A percentile compares a stretch with the other conserved stretches of the same genome.
These are phyloP conservation scores for Microctenopoma stevenorrisi DNA, from an alignment of 2,797 vertebrate genomes.

Conservation along the genomic window DNA sequence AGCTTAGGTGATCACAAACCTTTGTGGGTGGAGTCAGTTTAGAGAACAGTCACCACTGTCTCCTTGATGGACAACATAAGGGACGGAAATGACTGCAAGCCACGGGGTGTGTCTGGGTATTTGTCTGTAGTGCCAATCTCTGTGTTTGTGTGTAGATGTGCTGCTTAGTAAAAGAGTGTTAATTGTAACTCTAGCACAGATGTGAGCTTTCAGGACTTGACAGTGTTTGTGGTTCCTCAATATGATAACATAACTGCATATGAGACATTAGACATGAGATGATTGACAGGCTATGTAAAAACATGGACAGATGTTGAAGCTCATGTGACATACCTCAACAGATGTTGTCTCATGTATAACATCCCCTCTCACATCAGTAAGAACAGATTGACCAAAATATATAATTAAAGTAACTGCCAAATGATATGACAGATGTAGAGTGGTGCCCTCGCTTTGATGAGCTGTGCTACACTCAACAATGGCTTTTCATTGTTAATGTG, in stretches of 20 bases:
- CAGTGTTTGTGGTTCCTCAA: slow-evolving; percentile 57
- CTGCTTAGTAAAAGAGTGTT: slow-evolving; percentile 41
- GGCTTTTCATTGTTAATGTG: slow-evolving; percentile 49
- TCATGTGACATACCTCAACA: slow-evolving; percentile 81
- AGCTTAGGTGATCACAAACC: slow-evolving; percentile 80
- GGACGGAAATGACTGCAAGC: slow-evolving; percentile 82
- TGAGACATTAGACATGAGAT: slow-evolving; percentile 55
- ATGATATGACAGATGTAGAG: slow-evolving; percentile 83
- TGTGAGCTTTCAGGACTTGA: slow-evolving; percentile 64
- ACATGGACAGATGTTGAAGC: slow-evolving; percentile 82
- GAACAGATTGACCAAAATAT: slow-evolving; percentile 88
- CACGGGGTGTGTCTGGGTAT: slow-evolving; percentile 72
- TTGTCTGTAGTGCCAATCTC: slow-evolving; percentile 71
- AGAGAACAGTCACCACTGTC: slow-evolving; percentile 79
- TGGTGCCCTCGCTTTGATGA: slow-evolving; percentile 77
- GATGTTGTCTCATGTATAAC: slow-evolving; percentile 81
- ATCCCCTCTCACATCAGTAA: slow-evolving; percentile 81
- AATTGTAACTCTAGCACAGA: slow-evolving; percentile 65
- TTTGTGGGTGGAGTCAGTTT: slow-evolving; percentile 81
- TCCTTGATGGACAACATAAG: slow-evolving; percentile 84
- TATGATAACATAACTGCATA: slow-evolving; percentile 60
- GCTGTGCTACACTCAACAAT: slow-evolving; percentile 66
- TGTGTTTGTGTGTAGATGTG: slow-evolving; percentile 39
- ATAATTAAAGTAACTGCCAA: slow-evolving; percentile 81
- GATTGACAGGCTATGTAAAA: slow-evolving; percentile 80